Conservation (phyloP, 2,113 vertebrate genomes). For the Rhinogobius similis region DNA sequence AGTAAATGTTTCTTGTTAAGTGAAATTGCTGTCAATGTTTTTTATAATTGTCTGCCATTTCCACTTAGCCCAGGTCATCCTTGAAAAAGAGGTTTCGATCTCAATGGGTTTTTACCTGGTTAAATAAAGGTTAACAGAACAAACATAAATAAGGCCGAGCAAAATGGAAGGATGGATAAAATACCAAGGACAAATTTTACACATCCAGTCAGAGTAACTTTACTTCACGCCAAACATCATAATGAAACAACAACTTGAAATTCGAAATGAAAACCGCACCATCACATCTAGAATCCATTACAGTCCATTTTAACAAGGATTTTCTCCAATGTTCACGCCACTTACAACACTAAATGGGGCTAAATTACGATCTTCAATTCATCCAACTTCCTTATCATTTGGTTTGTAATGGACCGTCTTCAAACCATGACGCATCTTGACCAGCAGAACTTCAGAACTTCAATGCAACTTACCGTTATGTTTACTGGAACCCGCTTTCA, state of each 20-base stretch:
- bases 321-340: background rate
- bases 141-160: no score
- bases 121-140: no score
- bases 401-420: slow-evolving; percentile 38
- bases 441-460: slow-evolving; percentile 23
- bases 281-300: background rate
- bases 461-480: slow-evolving; percentile 10
- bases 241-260: background rate
- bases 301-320: background rate
- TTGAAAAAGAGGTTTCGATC: no score
- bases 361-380: background rate
- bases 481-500: slow-evolving; percentile 26
- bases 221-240: background rate
- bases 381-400: slow-evolving; percentile 25
- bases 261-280: background rate
- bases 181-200: no score
- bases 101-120: no score
- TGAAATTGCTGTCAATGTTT: no score
- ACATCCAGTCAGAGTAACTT: no score
- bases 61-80: no score
- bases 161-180: no score
- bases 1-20: no score
- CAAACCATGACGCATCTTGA: slow-evolving; percentile 34
- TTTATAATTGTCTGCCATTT: no score
- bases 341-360: slow-evolving; percentile 16